Conservation (phyloP, 2,888 invertebrate genomes). For the Chydorus sphaericus region DNA sequence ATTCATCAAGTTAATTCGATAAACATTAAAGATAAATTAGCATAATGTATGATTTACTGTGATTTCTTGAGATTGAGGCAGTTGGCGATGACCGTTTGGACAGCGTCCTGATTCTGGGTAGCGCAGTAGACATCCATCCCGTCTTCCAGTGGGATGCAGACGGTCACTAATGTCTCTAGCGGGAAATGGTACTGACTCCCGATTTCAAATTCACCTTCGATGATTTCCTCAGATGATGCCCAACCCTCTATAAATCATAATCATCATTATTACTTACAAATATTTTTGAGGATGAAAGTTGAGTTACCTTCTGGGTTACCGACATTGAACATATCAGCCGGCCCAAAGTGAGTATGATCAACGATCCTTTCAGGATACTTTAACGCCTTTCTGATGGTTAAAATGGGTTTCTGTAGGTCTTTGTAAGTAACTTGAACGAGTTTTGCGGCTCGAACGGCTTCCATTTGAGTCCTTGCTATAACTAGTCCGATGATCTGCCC, state of each 20-base stretch:
- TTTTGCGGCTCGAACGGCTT: constrained; percentile 25
- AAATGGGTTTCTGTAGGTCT: constrained; percentile 25
- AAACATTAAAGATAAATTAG: neutral
- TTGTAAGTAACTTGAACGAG: constrained; percentile 28
- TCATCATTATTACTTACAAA: neutral
- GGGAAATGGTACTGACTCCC: constrained; percentile 28
- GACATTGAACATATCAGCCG: neutral
- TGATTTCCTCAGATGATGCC: constrained; percentile 18
- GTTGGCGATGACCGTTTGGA: neutral
- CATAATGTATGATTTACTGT: constrained; percentile 1
- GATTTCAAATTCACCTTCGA: constrained; percentile 24
- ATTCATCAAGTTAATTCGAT: neutral
- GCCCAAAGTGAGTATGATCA: neutral
- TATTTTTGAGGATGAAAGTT: neutral
- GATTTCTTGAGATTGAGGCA: neutral
- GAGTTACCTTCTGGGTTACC: neutral
- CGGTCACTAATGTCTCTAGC: constrained; percentile 24
- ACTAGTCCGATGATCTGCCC: constrained; percentile 30
- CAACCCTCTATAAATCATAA: too few relatives aligned
- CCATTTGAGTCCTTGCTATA: constrained; percentile 24
- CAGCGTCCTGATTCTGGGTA: constrained; percentile 14
- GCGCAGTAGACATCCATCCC: constrained; percentile 23
- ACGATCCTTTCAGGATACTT: neutral
- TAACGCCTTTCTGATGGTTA: constrained; percentile 27
- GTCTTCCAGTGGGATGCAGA: constrained; percentile 25